Conservation (phyloP, 2,113 vertebrate genomes). For the Nicator chloris region DNA sequence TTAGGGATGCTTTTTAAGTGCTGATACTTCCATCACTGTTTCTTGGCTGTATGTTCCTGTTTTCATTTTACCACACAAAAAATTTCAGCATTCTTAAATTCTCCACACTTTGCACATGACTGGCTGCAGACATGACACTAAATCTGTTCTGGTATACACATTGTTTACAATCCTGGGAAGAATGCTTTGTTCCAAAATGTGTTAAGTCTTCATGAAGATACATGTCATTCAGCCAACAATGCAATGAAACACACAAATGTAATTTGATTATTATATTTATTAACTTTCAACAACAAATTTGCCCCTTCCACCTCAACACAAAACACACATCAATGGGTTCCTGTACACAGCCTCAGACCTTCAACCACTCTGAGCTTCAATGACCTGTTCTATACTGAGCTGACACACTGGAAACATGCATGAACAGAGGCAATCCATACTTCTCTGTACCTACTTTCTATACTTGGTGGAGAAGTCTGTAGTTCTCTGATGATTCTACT, state of each 20-base stretch:
- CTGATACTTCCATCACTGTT: neutral
- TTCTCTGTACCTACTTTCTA: neutral
- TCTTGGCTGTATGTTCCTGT: neutral
- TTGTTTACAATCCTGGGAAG: neutral
- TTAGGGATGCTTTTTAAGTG: neutral
- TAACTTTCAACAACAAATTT: neutral
- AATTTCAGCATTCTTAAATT: neutral
- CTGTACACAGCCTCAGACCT: neutral
- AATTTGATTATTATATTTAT: neutral
- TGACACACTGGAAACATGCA: neutral
- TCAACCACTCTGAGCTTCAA: neutral
- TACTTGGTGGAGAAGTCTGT: neutral
- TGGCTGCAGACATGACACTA: neutral
- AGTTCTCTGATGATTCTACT: neutral
- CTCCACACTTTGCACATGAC: neutral
- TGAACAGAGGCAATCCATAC: neutral
- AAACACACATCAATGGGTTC: neutral
- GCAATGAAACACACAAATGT: neutral
- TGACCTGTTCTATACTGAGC: neutral
- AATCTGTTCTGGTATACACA: neutral
- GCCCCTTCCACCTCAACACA: neutral
- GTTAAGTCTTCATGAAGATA: neutral
- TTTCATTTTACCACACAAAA: neutral
- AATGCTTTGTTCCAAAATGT: neutral
- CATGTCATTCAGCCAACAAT: neutral